Evolutionary conservation across 2,888 invertebrate species (phyloP), one percentile per base, ranked within the genome.

Genomic region (Cremastinae sp.): DNA sequence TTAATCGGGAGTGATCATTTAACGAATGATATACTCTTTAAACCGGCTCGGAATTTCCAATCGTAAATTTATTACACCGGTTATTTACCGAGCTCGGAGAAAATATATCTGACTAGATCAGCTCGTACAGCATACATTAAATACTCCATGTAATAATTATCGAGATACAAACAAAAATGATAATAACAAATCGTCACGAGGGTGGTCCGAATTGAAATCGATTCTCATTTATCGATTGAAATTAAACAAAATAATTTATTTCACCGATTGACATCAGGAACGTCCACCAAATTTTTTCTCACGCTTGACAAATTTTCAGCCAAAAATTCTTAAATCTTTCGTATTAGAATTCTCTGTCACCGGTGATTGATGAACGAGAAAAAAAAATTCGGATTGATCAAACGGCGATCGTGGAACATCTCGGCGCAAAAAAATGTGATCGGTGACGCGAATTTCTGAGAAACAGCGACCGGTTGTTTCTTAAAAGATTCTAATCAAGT

Each of bases 31-130:
- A 45, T 45, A 61, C 16, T 41, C 28, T 28, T 3, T 59, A 10
- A 47, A 35, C 47, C 47, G 61, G 47, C 61, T 47, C 35, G 28
- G 61, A 14, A 35, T 47, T 43, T 16, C 45, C 47, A 16, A 61
- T 20, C 61, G 47, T 47, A 4, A 61, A 61, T 61, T 61, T 61
- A 47, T 61, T 61, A 35, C 28, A 45, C 45, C 45, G 28, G 39
- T 45, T 59, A 28, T 22, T 45, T 45, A 22, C 5, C 59, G 12
- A 18, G 12, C 16, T 10, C 5, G n/a, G 37, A 9, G 28, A 3
- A 28, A 28, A 28, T 28, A 28, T 28, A 28, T 28, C 28, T 28
- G 28, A 18, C 18, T 39, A 4, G 10, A 22, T 2, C 8, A n/a
- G n/a, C 7, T 43, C 14, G 22, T 1, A 12, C 8, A 12, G 43